Evolutionary conservation across 1,140 invertebrate species (phyloP), one percentile per base, ranked within the genome.

Genomic region (Apis cerana): DNA sequence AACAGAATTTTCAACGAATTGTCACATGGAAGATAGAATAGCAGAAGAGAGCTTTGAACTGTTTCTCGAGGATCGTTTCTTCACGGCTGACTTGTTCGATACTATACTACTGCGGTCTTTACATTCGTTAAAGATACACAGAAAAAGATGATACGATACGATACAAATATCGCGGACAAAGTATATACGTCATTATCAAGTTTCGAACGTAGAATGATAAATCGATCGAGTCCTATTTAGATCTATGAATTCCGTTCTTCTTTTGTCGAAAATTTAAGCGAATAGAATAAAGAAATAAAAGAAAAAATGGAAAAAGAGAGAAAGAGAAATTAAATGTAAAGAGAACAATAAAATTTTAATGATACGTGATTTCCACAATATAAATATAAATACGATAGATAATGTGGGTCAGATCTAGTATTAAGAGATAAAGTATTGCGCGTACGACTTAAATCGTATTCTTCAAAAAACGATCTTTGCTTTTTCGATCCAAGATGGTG

Each of bases 41-140:
- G 52, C 12, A 48, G 15, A 43, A 27, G 50, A 5, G 13, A 17
- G n/a, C 12, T 54, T 56, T 19, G 27, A 54, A 1, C 21, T 17
- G 54, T 78, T 69, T 68, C 27, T 48, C 17, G 15, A 52, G 12
- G 56, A 69, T 27, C 54, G 17, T n/a, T 48, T 43, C 56, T 52
- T 9, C 33, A 19, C 48, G 56, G 33, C 56, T 71, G 77, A 71
- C 77, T 70, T 61, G 23, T 48, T 71, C 77, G 19, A 13, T 17
- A 10, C 48, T 79, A 52, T 79, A n/a, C 77, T 62, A 79, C 77
- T 79, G 67, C 54, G 56, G 48, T 23, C 13, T 59, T 13, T 58
- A 15, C n/a, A 23, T 68, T 59, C 62, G 52, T 67, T 27, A 59
- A 12, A 79, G 56, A 59, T 59, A 27, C 17, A 67, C 67, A 50